Conservation (phyloP, 2,113 vertebrate genomes). For the Aviceda subcristata region DNA sequence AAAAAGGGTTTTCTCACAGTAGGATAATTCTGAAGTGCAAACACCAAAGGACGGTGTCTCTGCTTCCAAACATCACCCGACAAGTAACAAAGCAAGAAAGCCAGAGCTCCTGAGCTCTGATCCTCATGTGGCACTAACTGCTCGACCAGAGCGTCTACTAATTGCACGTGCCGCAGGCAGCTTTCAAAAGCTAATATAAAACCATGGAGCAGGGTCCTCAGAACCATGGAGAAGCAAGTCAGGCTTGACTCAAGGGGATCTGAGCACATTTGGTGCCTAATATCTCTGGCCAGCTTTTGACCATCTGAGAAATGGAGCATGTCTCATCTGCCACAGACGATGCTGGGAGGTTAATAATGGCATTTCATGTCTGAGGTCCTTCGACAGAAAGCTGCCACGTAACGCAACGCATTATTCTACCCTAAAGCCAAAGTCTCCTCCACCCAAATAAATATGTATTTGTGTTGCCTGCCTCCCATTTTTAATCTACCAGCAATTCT, state of each 20-base stretch:
- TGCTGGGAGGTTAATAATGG: slow-evolving; percentile 11
- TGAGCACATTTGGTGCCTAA: not conserved
- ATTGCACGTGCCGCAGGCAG: not conserved
- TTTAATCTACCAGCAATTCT: not conserved
- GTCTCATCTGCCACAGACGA: not conserved
- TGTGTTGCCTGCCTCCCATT: not conserved
- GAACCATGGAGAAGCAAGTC: not conserved
- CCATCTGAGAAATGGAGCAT: slow-evolving; percentile 3
- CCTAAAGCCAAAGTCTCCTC: slow-evolving; percentile 47
- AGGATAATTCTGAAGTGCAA: not conserved
- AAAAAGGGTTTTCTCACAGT: not conserved
- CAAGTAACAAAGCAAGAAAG: not conserved
- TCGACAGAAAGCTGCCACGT: slow-evolving; percentile 19
- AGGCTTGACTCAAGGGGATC: not conserved
- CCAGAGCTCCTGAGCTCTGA: not conserved
- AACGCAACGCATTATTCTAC: slow-evolving; percentile 8
- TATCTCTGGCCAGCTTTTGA: slow-evolving; percentile 10
- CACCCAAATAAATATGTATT: slow-evolving; percentile 28
- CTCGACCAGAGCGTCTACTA: not conserved
- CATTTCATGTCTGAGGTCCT: slow-evolving; percentile 24
- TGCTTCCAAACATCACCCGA: not conserved
- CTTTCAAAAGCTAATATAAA: not conserved
- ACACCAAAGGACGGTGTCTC: not conserved
- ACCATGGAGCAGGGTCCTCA: not conserved
- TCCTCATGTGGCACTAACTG: not conserved